A percentile compares a stretch with the other conserved stretches of the same genome.
Evolutionary conservation across 1,140 invertebrate species (phyloP).

Genomic region (Drosophila rhopaloa): DNA sequence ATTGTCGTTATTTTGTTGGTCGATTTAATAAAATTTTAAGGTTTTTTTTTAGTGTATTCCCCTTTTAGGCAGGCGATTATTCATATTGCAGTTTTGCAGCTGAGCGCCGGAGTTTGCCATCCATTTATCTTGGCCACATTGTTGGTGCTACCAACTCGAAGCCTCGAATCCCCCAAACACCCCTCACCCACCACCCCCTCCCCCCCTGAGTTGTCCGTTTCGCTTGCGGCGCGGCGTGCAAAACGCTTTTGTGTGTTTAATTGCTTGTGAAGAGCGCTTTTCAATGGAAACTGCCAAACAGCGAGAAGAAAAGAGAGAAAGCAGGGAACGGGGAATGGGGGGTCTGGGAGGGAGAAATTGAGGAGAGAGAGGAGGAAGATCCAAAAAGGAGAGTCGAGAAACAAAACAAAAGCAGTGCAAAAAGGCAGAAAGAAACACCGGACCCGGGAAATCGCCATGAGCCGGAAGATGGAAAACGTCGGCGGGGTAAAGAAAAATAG

Average conservation of each 20-base stretch:
- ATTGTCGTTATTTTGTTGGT: too few species aligned
- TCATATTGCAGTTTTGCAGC: slow-evolving; percentile 72
- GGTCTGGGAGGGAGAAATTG: too few species aligned
- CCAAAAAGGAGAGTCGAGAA: slow-evolving; percentile 8
- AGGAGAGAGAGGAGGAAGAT: neutral
- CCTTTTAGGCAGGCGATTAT: slow-evolving; percentile 58
- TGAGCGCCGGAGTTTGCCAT: slow-evolving; percentile 62
- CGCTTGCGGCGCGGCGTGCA: slow-evolving; percentile 69
- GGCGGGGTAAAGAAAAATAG: slow-evolving; percentile 1
- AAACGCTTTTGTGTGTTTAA: slow-evolving; percentile 83
- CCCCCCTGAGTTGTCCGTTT: slow-evolving; percentile 48
- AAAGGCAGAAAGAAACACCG: slow-evolving; percentile 30
- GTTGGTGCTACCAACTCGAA: slow-evolving; percentile 44
- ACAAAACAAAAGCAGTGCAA: slow-evolving; percentile 28
- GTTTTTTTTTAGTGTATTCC: slow-evolving; percentile 6
- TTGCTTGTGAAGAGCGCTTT: slow-evolving; percentile 82
- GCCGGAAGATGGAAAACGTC: slow-evolving; percentile 30
- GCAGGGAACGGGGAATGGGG: neutral
- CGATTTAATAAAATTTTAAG: neutral
- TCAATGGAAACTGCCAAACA: slow-evolving; percentile 75
- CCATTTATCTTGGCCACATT: slow-evolving; percentile 81
- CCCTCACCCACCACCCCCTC: neutral
- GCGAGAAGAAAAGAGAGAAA: slow-evolving; percentile 22
- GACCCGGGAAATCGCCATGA: slow-evolving; percentile 24
- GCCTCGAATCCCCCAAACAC: neutral